Conservation (phyloP, 2,888 invertebrate species). For the Melipona beecheii region DNA sequence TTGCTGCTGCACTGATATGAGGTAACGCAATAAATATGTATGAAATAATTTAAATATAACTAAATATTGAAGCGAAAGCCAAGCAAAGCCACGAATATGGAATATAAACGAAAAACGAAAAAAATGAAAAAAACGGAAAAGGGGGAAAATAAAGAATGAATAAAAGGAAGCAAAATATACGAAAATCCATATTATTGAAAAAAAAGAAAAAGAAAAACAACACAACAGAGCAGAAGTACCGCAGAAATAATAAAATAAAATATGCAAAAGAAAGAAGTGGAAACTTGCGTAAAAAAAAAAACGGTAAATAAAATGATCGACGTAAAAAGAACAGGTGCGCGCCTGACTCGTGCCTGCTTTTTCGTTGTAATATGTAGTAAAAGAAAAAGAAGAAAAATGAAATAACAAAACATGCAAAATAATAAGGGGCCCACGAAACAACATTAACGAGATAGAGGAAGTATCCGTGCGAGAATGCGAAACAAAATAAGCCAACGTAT, state of each 20-base stretch:
- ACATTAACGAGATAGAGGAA: slow-evolving; percentile 67
- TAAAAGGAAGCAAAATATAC: slow-evolving; percentile 43
- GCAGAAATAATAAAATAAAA: slow-evolving; percentile 40
- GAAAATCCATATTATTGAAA: slow-evolving; percentile 62
- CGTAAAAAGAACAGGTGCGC: slow-evolving; percentile 59
- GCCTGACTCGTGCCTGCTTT: slow-evolving; percentile 68
- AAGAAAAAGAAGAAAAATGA: neutral
- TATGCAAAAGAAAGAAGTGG: slow-evolving; percentile 30
- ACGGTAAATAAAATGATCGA: slow-evolving; percentile 52
- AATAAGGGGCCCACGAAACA: slow-evolving; percentile 78
- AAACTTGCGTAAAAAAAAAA: slow-evolving; percentile 51
- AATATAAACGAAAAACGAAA: slow-evolving; percentile 44
- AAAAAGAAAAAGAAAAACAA: slow-evolving; percentile 24
- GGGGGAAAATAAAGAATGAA: slow-evolving; percentile 46
- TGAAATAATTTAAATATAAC: slow-evolving; percentile 54
- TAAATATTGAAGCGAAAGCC: slow-evolving; percentile 52
- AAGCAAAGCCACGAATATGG: slow-evolving; percentile 50
- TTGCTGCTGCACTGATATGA: slow-evolving; percentile 75
- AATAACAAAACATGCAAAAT: slow-evolving; percentile 57
- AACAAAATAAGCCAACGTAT: slow-evolving; percentile 35
- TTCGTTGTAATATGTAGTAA: slow-evolving; percentile 76
- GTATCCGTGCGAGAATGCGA: slow-evolving; percentile 37
- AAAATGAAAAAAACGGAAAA: slow-evolving; percentile 49
- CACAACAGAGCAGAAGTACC: slow-evolving; percentile 64
- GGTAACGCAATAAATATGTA: slow-evolving; percentile 62